Base-by-base conservation (phyloP, 2,797 vertebrate species). In the Lacerta viridis region DNA sequence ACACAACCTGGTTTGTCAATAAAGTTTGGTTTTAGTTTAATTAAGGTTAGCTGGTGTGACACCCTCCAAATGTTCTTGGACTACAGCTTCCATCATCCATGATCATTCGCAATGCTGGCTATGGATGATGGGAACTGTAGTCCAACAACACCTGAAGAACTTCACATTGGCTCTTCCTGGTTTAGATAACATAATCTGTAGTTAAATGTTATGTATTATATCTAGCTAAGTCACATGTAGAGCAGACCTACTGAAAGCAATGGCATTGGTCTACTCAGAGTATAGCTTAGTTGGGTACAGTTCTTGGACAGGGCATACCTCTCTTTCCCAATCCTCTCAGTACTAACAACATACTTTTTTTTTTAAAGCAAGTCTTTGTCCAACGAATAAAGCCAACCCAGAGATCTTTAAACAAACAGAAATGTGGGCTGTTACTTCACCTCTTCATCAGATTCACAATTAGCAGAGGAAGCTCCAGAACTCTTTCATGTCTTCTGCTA, bases 401-500 rank as follows among this genome's bases (percentile, higher is more conserved):
- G 78, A 59, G 74, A 41, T 78, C 64, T 84, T 23, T 68, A 11
- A 76, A 36, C 17, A 82, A 82, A 46, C 59, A 83, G 71, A 82
- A 36, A 71, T 4, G 3, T 50, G 33, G 23, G 75, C 9, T n/a
- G 92, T 55, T 33, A 50, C 77, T n/a, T 86, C 90, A 90, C 13
- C 9, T 46, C 23, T 20, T 11, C 71, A 80, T 46, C 11, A 71
- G 33, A 87, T 88, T 89, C 92, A 88, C 72, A 88, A 4, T n/a
- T 66, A 90, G 66, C 1, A 87, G 41, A 0, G 87, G 92, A 80
- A 92, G 25, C 11, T 71, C n/a, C 71, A 83, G 39, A 78, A 43
- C 23, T 8, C 75, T 92, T 94, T 64, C 46, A 83, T 50, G 71
- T 81, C 85, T 72, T 27, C 72, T 66, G 61, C 76, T 85, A 59